Evolutionary conservation across 2,797 vertebrate genomes (phyloP), one percentile per base, ranked within the genome.

Genomic region (Sitta carolinensis): DNA sequence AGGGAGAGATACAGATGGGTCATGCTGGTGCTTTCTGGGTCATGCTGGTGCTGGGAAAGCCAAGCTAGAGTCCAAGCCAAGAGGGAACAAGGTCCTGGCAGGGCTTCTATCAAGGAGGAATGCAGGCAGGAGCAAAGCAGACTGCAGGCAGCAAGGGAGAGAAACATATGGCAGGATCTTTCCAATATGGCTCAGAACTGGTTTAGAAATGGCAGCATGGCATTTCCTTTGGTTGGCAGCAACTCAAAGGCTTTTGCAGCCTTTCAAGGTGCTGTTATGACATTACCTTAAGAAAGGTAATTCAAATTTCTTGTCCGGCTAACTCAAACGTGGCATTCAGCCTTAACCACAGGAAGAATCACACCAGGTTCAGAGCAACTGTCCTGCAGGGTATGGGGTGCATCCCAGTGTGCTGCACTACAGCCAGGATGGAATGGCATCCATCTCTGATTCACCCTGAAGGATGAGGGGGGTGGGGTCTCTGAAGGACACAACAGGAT

Each of bases 261-360:
- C 2, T 27, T 83, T 84, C 45, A 64, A 91, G 76, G 61, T 58
- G 64, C 30, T 3, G 4, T 51, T 67, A 30, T 7, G 50, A 89
- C 84, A 42, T 58, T 40, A 72, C 29, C 76, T 93, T 86, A 66
- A 87, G 64, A 66, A 66, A 87, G 95, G 85, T 72, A 96, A 96
- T 73, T 81, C 78, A 57, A 10, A 34, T 79, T 59, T 62, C 58
- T 84, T 11, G 61, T 57, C 78, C 68, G 85, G 61, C 19, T 63
- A 70, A 64, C 27, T 74, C 32, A 29, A 25, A 40, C 0, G 10
- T 32, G 74, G 51, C 21, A 43, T 72, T 87, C 34, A 73, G 45
- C 69, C 29, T 62, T 17, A 62, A 30, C 27, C 58, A 17, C 0
- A 10, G 70, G 52, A 52, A 54, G 21, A 27, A 62, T 21, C 43